A percentile compares a stretch with the other conserved stretches of the same genome.
These are phyloP conservation scores for Phorcus lineatus DNA, from an alignment of 2,888 invertebrate genomes.

Conservation along the genomic window DNA sequence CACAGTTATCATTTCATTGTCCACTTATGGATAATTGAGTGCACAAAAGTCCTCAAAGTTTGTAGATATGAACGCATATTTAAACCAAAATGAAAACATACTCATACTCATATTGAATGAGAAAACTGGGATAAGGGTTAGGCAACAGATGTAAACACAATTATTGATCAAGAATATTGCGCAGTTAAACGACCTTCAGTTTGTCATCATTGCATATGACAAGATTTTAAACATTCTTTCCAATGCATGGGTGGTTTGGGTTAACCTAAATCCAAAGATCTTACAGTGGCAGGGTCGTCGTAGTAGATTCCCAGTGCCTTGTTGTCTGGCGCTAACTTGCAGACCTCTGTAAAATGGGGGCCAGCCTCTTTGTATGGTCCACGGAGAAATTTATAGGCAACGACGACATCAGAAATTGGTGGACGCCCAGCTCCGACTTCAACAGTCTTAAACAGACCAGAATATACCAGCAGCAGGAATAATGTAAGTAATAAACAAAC, in stretches of 20 bases:
- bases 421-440: conserved; percentile 74
- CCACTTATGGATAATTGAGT: too few species aligned
- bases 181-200: not conserved
- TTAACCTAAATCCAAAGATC: not conserved
- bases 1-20: too few species aligned
- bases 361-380: conserved; percentile 76
- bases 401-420: conserved; percentile 65
- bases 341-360: conserved; percentile 74
- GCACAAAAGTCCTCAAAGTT: too few species aligned
- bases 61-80: too few species aligned
- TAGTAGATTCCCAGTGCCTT: conserved; percentile 76
- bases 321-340: conserved; percentile 71
- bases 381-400: conserved; percentile 76
- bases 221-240: not conserved
- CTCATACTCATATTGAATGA: too few species aligned
- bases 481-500: conserved; percentile 68
- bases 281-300: conserved; percentile 76
- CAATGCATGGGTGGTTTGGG: not conserved
- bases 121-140: too few species aligned
- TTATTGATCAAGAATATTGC: not conserved
- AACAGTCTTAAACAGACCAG: conserved; percentile 71
- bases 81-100: too few species aligned
- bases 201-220: not conserved
- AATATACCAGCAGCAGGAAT: conserved; percentile 63
- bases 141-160: not conserved